phyloP scores from a whole-genome alignment of 1,140 invertebrate genomes.

The Penaeus indicus region DNA sequence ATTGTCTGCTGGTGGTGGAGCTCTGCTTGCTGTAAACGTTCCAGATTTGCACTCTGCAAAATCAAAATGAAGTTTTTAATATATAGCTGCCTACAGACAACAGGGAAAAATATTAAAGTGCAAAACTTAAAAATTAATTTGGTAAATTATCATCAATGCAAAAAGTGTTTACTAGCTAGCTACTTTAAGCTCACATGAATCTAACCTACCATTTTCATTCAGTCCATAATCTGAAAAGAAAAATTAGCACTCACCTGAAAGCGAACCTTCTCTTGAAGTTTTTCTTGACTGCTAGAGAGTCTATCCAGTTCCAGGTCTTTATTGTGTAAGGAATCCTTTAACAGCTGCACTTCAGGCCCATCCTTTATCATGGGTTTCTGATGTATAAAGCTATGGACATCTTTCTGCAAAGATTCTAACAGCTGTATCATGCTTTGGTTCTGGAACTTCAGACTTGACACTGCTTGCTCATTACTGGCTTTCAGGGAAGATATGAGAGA shows the following conservation, averaged over 20 bases:
- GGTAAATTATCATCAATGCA: too few species aligned
- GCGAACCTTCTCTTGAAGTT: constrained; percentile 38
- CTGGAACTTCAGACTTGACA: constrained; percentile 24
- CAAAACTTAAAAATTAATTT: too few species aligned
- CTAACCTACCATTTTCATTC: neutral
- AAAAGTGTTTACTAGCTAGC: too few species aligned
- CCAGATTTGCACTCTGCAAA: constrained; percentile 38
- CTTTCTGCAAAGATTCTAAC: constrained; percentile 41
- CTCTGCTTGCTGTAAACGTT: constrained; percentile 19
- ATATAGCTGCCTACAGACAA: too few species aligned
- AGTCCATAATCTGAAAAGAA: neutral
- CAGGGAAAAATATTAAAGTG: too few species aligned
- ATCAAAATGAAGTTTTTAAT: neutral
- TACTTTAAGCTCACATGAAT: too few species aligned
- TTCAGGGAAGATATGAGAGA: constrained; percentile 36
- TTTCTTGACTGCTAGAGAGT: neutral
- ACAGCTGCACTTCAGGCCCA: neutral
- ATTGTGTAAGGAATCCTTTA: constrained; percentile 36
- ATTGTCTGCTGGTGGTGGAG: constrained; percentile 11
- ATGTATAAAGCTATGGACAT: constrained; percentile 12
- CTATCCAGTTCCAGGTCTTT: constrained; percentile 32
- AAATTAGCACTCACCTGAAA: constrained; percentile 35
- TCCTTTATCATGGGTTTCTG: constrained; percentile 25
- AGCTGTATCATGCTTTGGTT: constrained; percentile 49
- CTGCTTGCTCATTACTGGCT: constrained; percentile 35